Evolutionary conservation across 2,113 vertebrate genomes (phyloP), one percentile per base, ranked within the genome.

Genomic region (Poeciliopsis occidentalis): DNA sequence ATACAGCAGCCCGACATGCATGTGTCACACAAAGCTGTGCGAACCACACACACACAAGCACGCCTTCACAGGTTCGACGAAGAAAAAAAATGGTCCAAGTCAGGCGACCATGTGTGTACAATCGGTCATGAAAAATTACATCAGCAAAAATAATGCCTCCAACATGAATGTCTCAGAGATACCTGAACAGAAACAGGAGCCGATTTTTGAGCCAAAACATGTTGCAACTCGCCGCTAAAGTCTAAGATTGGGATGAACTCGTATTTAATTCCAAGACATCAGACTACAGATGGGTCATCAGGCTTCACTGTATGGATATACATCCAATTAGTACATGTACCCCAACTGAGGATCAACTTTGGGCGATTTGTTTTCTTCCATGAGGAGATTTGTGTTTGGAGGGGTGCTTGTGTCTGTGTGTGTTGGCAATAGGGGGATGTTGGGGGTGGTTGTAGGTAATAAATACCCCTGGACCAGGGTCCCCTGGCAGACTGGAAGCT

Each of bases 401-500:
- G 78, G 68, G 62, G 68, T 32, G 69, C 60, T 62, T 75, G 68
- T 76, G 75, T 57, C 12, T 75, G 65, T 76, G 54, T 75, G 65
- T 69, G 74, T 57, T 47, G 30, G 60, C 30, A 57, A 67, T 26
- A 24, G 26, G 34, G 54, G 77, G 47, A 37, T 65, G 7, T 11
- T n/a, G 51, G 54, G 73, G 76, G 74, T 54, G 63, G 61, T 71
- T 79, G 79, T 67, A 69, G 75, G 94, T 94, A 94, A 94, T 95
- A 94, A 94, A 95, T 94, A 94, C 94, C 90, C 90, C 86, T 69
- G 80, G 91, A 92, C 90, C 83, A 76, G 64, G 85, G 88, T 93
- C 93, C 89, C 92, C 84, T 92, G 92, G 93, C 94, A 95, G 94
- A 94, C 94, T 93, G 89, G 89, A 87, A 91, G 93, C 91, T 93